Evolutionary conservation across 2,888 invertebrate species (phyloP), one percentile per base, ranked within the genome.

Genomic region (Artemia sinica): DNA sequence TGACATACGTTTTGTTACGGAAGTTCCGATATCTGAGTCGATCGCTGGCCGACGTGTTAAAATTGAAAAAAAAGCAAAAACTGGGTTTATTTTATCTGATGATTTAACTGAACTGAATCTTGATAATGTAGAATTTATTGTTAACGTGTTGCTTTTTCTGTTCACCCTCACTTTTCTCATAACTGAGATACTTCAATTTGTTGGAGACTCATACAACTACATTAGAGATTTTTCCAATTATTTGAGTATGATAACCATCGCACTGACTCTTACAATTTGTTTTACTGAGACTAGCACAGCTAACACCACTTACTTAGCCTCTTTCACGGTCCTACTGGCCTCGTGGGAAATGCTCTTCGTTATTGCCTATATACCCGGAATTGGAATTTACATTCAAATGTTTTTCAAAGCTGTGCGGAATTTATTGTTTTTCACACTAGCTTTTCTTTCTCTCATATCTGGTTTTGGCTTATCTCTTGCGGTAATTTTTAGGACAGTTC

Each of bases 331-430:
- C 28, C 63, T 58, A 8, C 28, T 58, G 9, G n/a, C 12, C 28
- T 58, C 63, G 9, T 58, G 63, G 63, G 63, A 58, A 28, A 58
- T 58, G 63, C n/a, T 52, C 13, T 50, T 79, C 41, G 89, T 90
- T 88, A 86, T 91, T 70, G 91, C 91, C 0, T 89, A 91, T 74
- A 79, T 91, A 58, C 91, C 91, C 0, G 84, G 89, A 67, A 89
- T 91, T 75, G 91, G 91, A 18, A 87, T 90, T 0, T 91, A 91
- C 75, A 90, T 91, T 6, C 91, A 91, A 0, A 91, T 91, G 91
- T 90, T 89, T 74, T 89, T 72, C 12, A 74, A 73, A 69, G 73
- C 63, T 58, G 63, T 58, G 14, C n/a, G 14, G 1, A 58, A 58
- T 58, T n/a, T 58, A n/a, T 28, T 58, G 14, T 58, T 58, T 28